Evolutionary conservation across 1,140 invertebrate genomes (phyloP), one percentile per base, ranked within the genome.

Genomic region (Penaeus japonicus): DNA sequence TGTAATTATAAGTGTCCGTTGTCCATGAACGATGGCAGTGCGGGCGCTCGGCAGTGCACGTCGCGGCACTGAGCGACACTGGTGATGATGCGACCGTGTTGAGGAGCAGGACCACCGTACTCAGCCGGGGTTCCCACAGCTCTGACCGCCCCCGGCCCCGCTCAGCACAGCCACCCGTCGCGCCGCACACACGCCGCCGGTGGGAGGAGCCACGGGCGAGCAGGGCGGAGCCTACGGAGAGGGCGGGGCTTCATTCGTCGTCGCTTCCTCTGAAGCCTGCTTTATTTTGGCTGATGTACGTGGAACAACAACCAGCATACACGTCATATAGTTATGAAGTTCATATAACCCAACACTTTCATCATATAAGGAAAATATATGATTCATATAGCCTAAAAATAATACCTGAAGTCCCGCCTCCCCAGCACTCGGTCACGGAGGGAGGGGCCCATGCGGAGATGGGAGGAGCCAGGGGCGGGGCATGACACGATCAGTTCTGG

Each of bases 61-160:
- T 80, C 73, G 79, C 59, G 70, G 73, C 53, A 78, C 80, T 77
- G 80, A 77, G 32, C 85, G 85, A 73, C 54, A 78, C 47, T 75
- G 77, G 80, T 65, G 65, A 81, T 62, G 57, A 39, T 15, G 24
- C 30, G 70, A 62, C 82, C 57, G 55, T 65, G 82, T 39, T 35
- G 59, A 79, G 81, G 86, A 84, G 80, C 80, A 83, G 81, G 80
- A 88, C 87, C 87, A 83, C 87, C 87, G 54, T 53, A 84, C 87
- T 65, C 81, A 82, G 87, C 87, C 87, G 78, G 87, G 80, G 87
- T 88, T 84, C 87, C 80, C 87, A 88, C 87, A 82, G 87, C 87
- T 88, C 87, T 88, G 87, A 83, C n/a, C 65, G 84, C 84, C 84
- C 80, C 87, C 80, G 62, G 86, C 59, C 86, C 53, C 27, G 79